Conservation (phyloP, 1,140 invertebrate genomes). For the Drosophila kohkoa region DNA sequence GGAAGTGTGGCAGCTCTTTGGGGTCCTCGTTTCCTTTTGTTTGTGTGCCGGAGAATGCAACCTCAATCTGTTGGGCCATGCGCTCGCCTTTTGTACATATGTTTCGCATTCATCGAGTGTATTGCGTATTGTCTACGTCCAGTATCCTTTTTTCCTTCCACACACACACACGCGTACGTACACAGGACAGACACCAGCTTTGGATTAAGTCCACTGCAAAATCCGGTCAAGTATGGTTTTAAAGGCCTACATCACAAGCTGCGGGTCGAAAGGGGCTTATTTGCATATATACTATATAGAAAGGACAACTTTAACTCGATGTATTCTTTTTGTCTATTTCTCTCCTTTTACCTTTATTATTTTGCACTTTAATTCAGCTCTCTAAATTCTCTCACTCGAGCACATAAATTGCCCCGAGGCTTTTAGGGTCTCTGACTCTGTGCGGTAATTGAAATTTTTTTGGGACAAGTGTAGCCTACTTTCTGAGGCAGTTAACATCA, state of each 20-base stretch:
- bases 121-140: neutral
- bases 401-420: neutral
- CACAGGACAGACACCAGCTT: neutral
- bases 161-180: too few species aligned
- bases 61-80: conserved; percentile 16
- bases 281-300: neutral
- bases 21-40: conserved; percentile 16
- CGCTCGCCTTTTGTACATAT: conserved; percentile 2
- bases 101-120: conserved; percentile 5
- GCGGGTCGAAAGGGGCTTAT: neutral
- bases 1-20: conserved; percentile 28
- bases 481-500: conserved; percentile 6
- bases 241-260: neutral
- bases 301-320: neutral
- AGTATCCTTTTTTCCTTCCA: neutral
- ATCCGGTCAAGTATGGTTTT: neutral
- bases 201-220: neutral
- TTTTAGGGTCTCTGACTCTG: neutral
- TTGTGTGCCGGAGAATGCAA: conserved; percentile 20
- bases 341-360: neutral
- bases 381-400: neutral
- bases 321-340: neutral
- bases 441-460: conserved; percentile 6
- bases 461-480: neutral
- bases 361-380: neutral